These are phyloP conservation scores for Drepanosiphum platanoidis DNA, from an alignment of 2,888 invertebrate species.

Conservation along the genomic window DNA sequence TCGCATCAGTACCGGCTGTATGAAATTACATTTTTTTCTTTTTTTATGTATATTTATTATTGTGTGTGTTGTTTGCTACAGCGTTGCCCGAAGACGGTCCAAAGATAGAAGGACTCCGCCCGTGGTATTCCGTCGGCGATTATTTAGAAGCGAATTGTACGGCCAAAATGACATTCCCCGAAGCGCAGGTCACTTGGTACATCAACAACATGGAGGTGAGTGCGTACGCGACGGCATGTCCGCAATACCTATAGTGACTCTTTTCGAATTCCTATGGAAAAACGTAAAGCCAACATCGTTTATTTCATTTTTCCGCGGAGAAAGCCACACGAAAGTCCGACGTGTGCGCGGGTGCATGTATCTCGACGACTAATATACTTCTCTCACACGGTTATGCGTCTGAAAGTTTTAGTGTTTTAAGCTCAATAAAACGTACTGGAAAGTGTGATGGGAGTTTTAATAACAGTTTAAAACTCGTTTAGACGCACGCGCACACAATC, in stretches of 20 bases:
- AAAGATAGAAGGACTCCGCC: conserved; percentile 33
- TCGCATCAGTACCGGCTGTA: no score
- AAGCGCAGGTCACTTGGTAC: conserved; percentile 39
- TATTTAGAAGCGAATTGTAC: conserved; percentile 49
- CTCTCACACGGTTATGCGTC: conserved; percentile 3
- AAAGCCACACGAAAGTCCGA: not conserved
- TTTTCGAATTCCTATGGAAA: no score
- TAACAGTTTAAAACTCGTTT: conserved; percentile 60
- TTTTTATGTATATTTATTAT: not conserved
- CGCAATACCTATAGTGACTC: not conserved
- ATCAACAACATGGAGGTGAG: conserved; percentile 32
- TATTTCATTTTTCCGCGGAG: not conserved
- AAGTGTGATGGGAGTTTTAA: conserved; percentile 39
- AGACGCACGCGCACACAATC: not conserved
- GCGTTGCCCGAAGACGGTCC: conserved; percentile 37
- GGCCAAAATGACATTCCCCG: conserved; percentile 53
- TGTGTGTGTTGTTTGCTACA: not conserved
- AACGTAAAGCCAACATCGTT: not conserved
- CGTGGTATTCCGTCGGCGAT: conserved; percentile 7
- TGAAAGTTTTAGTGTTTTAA: conserved; percentile 45
- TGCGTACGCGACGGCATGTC: no score
- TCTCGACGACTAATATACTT: not conserved
- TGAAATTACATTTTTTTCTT: no score
- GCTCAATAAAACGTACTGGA: conserved; percentile 48
- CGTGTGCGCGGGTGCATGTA: not conserved